Evolutionary conservation across 2,888 invertebrate species (phyloP), one percentile per base, ranked within the genome.

Genomic region (Fragum fragum): DNA sequence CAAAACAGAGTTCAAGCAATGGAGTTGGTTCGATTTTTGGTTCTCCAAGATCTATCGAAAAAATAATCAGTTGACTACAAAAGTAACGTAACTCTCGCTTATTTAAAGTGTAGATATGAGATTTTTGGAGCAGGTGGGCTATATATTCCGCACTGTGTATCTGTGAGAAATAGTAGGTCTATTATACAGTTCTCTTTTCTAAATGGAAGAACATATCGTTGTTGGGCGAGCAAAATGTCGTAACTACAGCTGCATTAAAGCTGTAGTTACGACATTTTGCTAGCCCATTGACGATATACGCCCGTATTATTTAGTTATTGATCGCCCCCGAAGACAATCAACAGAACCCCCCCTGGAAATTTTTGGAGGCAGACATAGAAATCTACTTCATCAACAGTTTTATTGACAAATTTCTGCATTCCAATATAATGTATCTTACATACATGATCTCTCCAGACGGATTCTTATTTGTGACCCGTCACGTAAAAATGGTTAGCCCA

Each of bases 341-440:
- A 47, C 47, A 18, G n/a, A n/a, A 47, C 14, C n/a, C 47, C n/a
- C 47, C 47, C 47, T 3, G 47, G 47, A 47, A 47, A 47, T 18
- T 47, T 47, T 47, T 5, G 47, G 47, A 47, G 47, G 47, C 47
- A 47, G 47, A 47, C 47, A 47, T 47, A n/a, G 47, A 47, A 47
- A 47, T 47, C 47, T 47, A 47, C 47, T 47, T 47, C 47, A 47
- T 47, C 47, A 47, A 47, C 47, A n/a, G 47, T 47, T 47, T 47
- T 47, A 47, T 47, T 47, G 47, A 47, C 47, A 47, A 47, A 47
- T 18, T 47, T 47, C 47, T 47, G 47, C 47, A 47, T 47, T 47
- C 47, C 47, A 18, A 47, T 47, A 47, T 47, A 47, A 47, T 47
- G 47, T 47, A 47, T 14, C 47, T 47, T 47, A 47, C 32, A 36